Evolutionary conservation across 2,888 invertebrate genomes (phyloP).

Genomic region (Rhorus exstirpatorius): DNA sequence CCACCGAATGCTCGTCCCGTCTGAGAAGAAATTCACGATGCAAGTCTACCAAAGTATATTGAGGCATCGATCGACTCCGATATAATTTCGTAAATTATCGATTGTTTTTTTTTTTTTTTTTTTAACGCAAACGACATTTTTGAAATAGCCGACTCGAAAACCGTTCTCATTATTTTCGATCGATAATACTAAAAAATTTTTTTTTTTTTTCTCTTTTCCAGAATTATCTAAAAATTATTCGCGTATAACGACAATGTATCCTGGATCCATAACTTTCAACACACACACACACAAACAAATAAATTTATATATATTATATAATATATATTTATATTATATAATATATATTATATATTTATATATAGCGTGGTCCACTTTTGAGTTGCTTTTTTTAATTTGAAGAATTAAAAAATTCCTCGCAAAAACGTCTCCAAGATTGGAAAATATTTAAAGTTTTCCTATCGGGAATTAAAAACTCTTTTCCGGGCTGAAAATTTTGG

Average conservation of each 20-base stretch:
- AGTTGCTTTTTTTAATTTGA: no score
- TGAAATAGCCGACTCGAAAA: slow-evolving; percentile 11
- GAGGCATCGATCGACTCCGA: slow-evolving; percentile 16
- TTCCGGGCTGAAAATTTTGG: no score
- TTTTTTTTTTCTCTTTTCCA: slow-evolving; percentile 19
- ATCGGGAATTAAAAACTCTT: no score
- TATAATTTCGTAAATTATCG: slow-evolving; percentile 8
- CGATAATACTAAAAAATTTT: slow-evolving; percentile 18
- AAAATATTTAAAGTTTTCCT: no score
- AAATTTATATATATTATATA: slow-evolving; percentile 20
- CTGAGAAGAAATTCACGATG: neutral
- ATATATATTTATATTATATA: no score
- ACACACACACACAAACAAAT: slow-evolving; percentile 10
- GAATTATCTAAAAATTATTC: slow-evolving; percentile 25
- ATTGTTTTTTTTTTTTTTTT: neutral
- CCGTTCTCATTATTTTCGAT: neutral
- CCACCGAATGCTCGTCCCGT: slow-evolving; percentile 9
- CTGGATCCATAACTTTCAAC: slow-evolving; percentile 7
- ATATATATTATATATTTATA: no score
- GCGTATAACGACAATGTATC: slow-evolving; percentile 52
- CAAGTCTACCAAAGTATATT: neutral
- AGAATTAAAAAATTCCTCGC: no score
- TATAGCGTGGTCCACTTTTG: no score
- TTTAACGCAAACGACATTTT: slow-evolving; percentile 15
- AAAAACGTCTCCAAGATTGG: no score